phyloP scores from a whole-genome alignment of 2,888 invertebrate species.

The Entomobrya multifasciata region DNA sequence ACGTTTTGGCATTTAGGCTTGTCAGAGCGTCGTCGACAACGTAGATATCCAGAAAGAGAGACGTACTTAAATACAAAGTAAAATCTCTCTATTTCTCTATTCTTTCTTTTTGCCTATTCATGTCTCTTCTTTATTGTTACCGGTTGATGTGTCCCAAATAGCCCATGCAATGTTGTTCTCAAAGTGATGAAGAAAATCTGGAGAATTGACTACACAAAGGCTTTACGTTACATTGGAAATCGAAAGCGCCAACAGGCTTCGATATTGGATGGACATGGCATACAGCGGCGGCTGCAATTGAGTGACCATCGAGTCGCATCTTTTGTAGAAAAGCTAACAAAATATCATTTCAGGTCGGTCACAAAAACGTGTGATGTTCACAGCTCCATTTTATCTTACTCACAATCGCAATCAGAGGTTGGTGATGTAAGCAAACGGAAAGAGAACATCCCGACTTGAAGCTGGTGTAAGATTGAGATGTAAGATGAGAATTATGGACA shows the following conservation, averaged over 20 bases:
- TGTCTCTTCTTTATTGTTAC: conserved; percentile 21
- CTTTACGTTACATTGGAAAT: conserved; percentile 10
- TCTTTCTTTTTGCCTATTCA: conserved; percentile 34
- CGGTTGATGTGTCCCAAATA: conserved; percentile 52
- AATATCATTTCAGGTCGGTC: conserved; percentile 5
- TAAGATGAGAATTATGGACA: conserved; percentile 81
- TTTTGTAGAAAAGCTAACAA: conserved; percentile 1
- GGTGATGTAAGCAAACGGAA: conserved; percentile 82
- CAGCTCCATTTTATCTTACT: not conserved
- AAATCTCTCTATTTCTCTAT: conserved; percentile 15
- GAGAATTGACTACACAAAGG: conserved; percentile 5
- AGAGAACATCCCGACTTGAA: not conserved
- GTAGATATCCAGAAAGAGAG: conserved; percentile 1
- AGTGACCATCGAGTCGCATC: conserved; percentile 40
- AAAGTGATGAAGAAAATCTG: not conserved
- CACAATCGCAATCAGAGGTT: too few relatives aligned
- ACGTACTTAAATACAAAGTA: not conserved
- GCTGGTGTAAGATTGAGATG: conserved; percentile 85
- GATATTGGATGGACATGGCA: conserved; percentile 15
- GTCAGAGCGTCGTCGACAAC: too few relatives aligned
- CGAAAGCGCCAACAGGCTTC: not conserved
- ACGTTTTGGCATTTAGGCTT: too few relatives aligned
- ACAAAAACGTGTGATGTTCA: not conserved
- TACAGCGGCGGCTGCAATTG: conserved; percentile 23
- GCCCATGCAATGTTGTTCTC: conserved; percentile 12